Evolutionary conservation across 2,888 invertebrate species (phyloP).

Genomic region (Dolichopus griseipennis): DNA sequence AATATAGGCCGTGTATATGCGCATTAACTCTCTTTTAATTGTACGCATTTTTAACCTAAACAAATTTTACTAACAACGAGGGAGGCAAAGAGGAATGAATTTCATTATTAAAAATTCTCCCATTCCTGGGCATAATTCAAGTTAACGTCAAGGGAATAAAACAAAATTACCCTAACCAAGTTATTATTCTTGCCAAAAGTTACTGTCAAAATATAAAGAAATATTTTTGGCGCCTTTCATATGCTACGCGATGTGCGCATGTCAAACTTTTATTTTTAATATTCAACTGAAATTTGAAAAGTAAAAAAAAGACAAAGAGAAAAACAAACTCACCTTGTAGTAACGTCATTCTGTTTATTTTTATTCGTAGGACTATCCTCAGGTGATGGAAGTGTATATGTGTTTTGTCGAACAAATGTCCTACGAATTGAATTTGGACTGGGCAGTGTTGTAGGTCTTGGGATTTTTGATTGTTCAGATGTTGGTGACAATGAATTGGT

Average conservation of each 20-base stretch:
- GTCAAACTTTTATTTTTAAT: too few relatives aligned
- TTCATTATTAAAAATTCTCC: too few relatives aligned
- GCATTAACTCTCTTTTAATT: not conserved
- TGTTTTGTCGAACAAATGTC: constrained; percentile 39
- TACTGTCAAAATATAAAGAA: not conserved
- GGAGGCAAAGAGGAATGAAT: too few relatives aligned
- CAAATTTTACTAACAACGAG: too few relatives aligned
- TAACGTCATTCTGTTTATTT: constrained; percentile 14
- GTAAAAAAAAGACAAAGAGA: too few relatives aligned
- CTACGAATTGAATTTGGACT: constrained; percentile 39
- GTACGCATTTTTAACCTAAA: not conserved
- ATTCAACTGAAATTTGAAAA: too few relatives aligned
- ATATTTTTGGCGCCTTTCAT: not conserved
- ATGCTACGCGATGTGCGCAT: not conserved
- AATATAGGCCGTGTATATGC: not conserved
- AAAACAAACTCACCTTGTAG: too few relatives aligned
- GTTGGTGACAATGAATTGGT: constrained; percentile 14
- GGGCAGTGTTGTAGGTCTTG: constrained; percentile 37
- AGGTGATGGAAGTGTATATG: constrained; percentile 37
- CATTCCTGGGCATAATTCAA: not conserved
- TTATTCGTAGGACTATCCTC: constrained; percentile 32
- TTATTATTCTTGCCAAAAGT: not conserved
- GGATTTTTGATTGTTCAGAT: constrained; percentile 33
- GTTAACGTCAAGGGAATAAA: not conserved
- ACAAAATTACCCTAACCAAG: not conserved